These are phyloP conservation scores for Macrosteles quadrilineatus DNA, from an alignment of 1,140 invertebrate genomes.

Conservation along the genomic window DNA sequence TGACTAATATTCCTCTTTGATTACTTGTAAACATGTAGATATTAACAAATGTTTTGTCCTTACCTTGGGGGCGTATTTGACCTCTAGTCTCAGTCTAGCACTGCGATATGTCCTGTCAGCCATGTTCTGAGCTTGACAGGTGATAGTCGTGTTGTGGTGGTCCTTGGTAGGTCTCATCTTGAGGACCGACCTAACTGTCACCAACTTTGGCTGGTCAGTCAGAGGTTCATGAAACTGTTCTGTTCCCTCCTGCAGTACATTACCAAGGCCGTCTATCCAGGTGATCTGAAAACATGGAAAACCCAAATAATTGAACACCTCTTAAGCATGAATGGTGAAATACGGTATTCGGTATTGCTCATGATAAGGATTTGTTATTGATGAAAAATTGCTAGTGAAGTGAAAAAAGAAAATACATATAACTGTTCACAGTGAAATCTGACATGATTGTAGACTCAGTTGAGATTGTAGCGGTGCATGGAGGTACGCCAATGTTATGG, in stretches of 20 bases:
- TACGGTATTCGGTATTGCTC: not conserved
- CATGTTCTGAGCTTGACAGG: slow-evolving; percentile 87
- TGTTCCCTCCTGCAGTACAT: slow-evolving; percentile 73
- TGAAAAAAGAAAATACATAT: not conserved
- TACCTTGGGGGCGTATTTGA: slow-evolving; percentile 85
- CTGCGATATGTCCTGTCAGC: slow-evolving; percentile 78
- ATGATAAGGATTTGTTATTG: not conserved
- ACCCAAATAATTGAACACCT: not conserved
- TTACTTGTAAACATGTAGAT: no score
- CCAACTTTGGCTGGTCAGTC: slow-evolving; percentile 69
- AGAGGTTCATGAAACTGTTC: slow-evolving; percentile 70
- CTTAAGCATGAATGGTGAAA: not conserved
- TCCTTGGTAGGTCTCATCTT: slow-evolving; percentile 80
- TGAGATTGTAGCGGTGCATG: not conserved
- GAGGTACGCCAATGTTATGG: no score
- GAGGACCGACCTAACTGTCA: slow-evolving; percentile 81
- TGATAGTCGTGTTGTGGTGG: slow-evolving; percentile 90
- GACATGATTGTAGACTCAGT: not conserved
- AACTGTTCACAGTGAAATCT: not conserved
- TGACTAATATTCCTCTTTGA: no score
- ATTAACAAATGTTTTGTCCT: no score
- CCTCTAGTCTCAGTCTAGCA: slow-evolving; percentile 75
- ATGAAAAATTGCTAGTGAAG: not conserved
- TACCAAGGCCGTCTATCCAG: slow-evolving; percentile 81
- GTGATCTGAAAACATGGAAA: slow-evolving; percentile 68